Evolutionary conservation across 2,113 vertebrate species (phyloP).

Genomic region (Arizona elegans): DNA sequence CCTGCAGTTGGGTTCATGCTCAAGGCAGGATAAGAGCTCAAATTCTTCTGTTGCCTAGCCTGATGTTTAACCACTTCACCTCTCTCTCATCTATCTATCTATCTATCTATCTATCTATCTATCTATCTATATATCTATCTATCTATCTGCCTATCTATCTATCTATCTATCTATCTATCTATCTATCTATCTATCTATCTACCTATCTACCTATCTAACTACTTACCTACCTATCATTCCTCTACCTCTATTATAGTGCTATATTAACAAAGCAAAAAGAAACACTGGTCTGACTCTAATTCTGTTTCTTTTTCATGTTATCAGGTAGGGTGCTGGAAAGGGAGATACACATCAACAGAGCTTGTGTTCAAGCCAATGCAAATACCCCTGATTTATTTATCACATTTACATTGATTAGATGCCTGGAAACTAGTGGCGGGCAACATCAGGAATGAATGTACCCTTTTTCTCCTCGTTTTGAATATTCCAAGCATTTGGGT

Average conservation of each 20-base stretch:
- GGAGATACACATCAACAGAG: not conserved
- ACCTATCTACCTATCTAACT: not conserved
- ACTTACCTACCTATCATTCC: not conserved
- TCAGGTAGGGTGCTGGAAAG: not conserved
- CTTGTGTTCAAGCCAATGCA: not conserved
- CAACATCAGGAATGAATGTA: not conserved
- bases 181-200: too few relatives aligned
- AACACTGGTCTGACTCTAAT: not conserved
- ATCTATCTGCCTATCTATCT: too few relatives aligned
- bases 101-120: too few relatives aligned
- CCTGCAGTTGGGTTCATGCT: not conserved
- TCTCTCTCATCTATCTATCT: too few relatives aligned
- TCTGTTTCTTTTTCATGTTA: not conserved
- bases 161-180: too few relatives aligned
- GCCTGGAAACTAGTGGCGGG: not conserved
- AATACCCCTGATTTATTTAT: not conserved
- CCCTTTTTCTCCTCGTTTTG: not conserved
- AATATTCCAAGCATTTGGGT: not conserved
- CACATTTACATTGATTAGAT: not conserved
- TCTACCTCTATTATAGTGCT: not conserved
- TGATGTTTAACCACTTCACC: not conserved
- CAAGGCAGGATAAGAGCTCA: not conserved
- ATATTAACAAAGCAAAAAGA: not conserved
- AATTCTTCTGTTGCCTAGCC: not conserved
- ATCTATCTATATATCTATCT: too few relatives aligned